phyloP scores from a whole-genome alignment of 2,797 vertebrate genomes.

The Pristis pectinata region DNA sequence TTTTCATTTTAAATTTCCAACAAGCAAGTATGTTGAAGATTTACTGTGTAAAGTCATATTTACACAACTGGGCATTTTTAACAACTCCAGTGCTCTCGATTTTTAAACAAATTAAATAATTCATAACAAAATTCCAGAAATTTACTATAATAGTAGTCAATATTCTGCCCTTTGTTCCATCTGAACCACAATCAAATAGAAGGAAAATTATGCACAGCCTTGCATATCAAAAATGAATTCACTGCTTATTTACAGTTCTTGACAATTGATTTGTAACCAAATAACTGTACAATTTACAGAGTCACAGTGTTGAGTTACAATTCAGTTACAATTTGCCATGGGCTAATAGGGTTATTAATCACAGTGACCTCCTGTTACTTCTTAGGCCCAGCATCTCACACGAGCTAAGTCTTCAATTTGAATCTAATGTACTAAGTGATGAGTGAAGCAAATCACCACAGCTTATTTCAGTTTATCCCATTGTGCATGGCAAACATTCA shows the following conservation, averaged over 20 bases:
- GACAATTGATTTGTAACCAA: neutral
- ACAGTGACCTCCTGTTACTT: neutral
- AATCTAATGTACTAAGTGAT: neutral
- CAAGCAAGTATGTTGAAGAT: neutral
- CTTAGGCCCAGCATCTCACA: neutral
- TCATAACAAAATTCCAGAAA: neutral
- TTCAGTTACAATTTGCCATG: neutral
- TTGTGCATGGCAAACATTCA: neutral
- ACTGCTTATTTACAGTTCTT: neutral
- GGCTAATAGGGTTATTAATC: neutral
- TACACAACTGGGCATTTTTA: neutral
- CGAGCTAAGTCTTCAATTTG: neutral
- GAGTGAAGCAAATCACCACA: neutral
- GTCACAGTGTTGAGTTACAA: neutral
- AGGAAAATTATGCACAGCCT: neutral
- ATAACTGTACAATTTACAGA: neutral
- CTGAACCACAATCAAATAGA: neutral
- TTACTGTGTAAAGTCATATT: neutral
- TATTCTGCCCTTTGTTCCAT: neutral
- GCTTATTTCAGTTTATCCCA: neutral
- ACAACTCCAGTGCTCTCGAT: neutral
- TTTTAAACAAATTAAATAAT: neutral
- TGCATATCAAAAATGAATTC: neutral
- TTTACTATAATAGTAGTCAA: neutral
- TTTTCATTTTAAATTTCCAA: neutral